Percentiles rank a stretch among this genome's conserved stretches.
phyloP scores from a whole-genome alignment of 1,140 invertebrate genomes.

The Popillia japonica region DNA sequence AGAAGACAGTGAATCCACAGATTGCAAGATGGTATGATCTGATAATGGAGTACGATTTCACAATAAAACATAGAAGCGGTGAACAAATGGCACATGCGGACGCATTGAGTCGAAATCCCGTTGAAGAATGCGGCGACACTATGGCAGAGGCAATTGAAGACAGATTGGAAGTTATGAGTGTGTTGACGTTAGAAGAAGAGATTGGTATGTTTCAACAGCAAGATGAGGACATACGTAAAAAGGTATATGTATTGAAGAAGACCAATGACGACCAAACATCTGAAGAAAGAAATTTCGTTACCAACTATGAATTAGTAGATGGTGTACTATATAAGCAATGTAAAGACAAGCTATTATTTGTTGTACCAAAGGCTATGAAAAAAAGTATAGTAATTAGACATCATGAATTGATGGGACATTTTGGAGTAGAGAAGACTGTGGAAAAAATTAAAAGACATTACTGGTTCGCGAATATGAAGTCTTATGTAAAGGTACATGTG shows the following conservation, averaged over 20 bases:
- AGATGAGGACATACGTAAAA: background rate
- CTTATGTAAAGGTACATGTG: slow-evolving; percentile 46
- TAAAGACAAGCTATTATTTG: slow-evolving; percentile 24
- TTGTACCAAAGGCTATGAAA: slow-evolving; percentile 42
- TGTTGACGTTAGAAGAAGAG: slow-evolving; percentile 8
- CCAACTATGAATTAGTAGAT: slow-evolving; percentile 22
- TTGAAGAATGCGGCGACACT: too few species aligned
- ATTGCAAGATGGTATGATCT: slow-evolving; percentile 49
- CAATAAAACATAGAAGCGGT: slow-evolving; percentile 48
- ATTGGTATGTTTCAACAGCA: background rate
- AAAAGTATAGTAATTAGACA: slow-evolving; percentile 40
- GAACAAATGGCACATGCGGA: slow-evolving; percentile 53
- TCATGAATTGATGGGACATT: slow-evolving; percentile 41
- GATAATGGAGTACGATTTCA: slow-evolving; percentile 48
- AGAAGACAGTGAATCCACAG: slow-evolving; percentile 46
- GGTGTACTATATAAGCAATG: background rate
- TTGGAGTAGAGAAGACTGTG: slow-evolving; percentile 37
- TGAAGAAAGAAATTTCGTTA: too few species aligned
- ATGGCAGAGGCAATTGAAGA: too few species aligned
- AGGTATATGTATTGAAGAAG: background rate
- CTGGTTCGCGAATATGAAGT: slow-evolving; percentile 44
- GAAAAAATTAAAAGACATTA: slow-evolving; percentile 41
- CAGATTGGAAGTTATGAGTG: background rate
- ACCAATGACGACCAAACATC: too few species aligned
- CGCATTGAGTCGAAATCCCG: slow-evolving; percentile 45